Conservation (phyloP, 1,140 invertebrate species). For the Drosophila pallidifrons region DNA sequence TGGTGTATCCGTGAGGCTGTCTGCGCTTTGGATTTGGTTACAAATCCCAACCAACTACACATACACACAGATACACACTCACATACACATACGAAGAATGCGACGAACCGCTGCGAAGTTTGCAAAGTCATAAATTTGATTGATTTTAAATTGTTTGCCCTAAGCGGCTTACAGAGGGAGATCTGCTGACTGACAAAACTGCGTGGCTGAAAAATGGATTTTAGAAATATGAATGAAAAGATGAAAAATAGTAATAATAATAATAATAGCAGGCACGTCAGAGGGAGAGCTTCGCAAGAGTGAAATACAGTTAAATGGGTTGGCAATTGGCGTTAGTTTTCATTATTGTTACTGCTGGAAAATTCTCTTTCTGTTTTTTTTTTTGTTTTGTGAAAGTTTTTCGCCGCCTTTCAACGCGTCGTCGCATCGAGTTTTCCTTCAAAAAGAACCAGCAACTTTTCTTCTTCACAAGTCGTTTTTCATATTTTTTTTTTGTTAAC, state of each 20-base stretch:
- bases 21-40: conserved; percentile 46
- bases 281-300: conserved; percentile 13
- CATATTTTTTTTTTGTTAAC: conserved; percentile 9
- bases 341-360: conserved; percentile 44
- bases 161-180: conserved; percentile 48
- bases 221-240: conserved; percentile 3
- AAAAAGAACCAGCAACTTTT: conserved; percentile 33
- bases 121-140: conserved; percentile 62
- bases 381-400: conserved; percentile 46
- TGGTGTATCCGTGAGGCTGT: conserved; percentile 35
- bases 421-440: conserved; percentile 33
- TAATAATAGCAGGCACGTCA: background rate
- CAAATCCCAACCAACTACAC: conserved; percentile 39
- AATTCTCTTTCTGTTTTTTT: conserved; percentile 33
- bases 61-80: conserved; percentile 3
- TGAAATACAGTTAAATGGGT: conserved; percentile 40
- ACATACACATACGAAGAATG: background rate
- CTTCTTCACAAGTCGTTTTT: background rate
- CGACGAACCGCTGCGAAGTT: conserved; percentile 35
- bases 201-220: conserved; percentile 28
- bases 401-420: conserved; percentile 23
- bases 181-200: conserved; percentile 42
- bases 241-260: conserved; percentile 8
- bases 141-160: conserved; percentile 55
- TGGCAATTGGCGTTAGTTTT: conserved; percentile 39